phyloP scores from a whole-genome alignment of 2,888 invertebrate species.

The Trissolcus japonicus region DNA sequence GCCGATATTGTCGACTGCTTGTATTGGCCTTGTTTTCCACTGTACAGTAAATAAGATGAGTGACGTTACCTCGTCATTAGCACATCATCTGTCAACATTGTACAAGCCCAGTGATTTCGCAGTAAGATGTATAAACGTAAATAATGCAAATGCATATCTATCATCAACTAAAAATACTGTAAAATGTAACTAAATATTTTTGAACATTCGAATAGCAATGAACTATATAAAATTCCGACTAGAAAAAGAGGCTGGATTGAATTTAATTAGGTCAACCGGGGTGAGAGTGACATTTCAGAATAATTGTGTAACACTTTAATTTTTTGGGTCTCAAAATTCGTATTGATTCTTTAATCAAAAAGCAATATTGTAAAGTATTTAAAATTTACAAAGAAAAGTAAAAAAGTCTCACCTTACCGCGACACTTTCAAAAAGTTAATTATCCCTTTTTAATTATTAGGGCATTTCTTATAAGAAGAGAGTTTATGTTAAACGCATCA shows the following conservation, averaged over 20 bases:
- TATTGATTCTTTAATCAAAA: too few species aligned
- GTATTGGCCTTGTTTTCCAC: constrained; percentile 48
- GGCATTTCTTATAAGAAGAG: background rate
- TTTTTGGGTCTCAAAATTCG: too few species aligned
- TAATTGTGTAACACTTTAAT: too few species aligned
- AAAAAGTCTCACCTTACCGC: too few species aligned
- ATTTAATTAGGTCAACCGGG: too few species aligned
- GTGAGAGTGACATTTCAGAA: too few species aligned
- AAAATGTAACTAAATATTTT: constrained; percentile 35
- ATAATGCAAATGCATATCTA: constrained; percentile 39
- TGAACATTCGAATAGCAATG: background rate
- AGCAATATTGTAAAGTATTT: too few species aligned
- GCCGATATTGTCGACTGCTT: constrained; percentile 39
- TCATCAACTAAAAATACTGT: constrained; percentile 48
- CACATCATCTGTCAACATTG: constrained; percentile 59
- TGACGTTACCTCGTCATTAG: constrained; percentile 58
- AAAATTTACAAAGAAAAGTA: too few species aligned
- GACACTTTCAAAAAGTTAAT: too few species aligned
- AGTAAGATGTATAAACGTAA: constrained; percentile 39
- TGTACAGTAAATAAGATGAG: constrained; percentile 46
- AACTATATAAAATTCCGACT: background rate
- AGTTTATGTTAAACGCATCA: constrained; percentile 24
- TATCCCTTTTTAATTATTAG: too few species aligned
- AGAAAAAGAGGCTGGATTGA: background rate
- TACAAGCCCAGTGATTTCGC: constrained; percentile 40